Conservation (phyloP, 2,797 vertebrate species). For the Anas capensis region DNA sequence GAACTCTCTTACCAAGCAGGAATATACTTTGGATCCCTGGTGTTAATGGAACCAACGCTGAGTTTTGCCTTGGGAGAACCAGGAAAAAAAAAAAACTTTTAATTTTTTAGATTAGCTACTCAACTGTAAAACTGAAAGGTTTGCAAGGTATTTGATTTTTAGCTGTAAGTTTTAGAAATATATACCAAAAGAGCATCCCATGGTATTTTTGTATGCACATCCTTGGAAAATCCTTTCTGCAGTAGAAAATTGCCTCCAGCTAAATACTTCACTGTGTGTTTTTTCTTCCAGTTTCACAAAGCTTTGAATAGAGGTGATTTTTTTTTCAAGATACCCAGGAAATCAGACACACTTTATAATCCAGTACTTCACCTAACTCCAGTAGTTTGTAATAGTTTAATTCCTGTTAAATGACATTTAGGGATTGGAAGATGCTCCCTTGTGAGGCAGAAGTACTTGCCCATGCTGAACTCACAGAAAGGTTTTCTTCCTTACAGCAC, state of each 20-base stretch:
- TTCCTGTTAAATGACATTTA: neutral
- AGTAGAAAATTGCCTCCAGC: neutral
- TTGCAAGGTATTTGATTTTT: neutral
- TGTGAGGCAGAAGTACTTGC: neutral
- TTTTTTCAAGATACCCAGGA: neutral
- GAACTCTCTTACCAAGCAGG: neutral
- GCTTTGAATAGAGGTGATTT: neutral
- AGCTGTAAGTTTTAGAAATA: neutral
- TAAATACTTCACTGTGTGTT: neutral
- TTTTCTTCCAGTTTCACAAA: neutral
- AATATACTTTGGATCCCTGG: neutral
- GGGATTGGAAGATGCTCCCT: neutral
- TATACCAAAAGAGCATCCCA: fast-evolving
- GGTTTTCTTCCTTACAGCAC: neutral
- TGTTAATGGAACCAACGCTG: neutral
- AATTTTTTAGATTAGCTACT: neutral
- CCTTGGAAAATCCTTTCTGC: neutral
- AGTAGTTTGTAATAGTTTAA: neutral
- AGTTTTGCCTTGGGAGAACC: neutral
- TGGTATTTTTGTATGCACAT: neutral
- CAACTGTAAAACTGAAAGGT: neutral
- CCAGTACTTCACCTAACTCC: neutral
- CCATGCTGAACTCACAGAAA: neutral
- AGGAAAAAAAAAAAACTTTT: neutral
- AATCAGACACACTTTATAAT: neutral